Base-by-base conservation (phyloP, 1,140 invertebrate species). In the Battus philenor region DNA sequence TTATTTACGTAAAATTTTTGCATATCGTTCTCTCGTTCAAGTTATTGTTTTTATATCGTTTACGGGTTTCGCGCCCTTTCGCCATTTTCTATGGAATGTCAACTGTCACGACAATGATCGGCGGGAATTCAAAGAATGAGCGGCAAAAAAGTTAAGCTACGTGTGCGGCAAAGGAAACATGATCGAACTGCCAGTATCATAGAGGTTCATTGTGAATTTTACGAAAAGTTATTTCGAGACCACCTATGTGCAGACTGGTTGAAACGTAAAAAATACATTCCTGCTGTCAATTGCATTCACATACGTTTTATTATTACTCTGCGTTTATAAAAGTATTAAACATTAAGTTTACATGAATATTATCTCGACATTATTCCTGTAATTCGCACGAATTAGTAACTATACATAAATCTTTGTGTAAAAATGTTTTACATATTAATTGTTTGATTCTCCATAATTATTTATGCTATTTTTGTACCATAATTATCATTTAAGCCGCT, bases 1-100 rank as follows among this genome's bases (percentile, higher is more conserved):
- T 84, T 80, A 81, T 83, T 78, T 77, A 76, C 69, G 63, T 65
- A 65, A 79, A 79, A 71, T 73, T 81, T 78, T 77, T 72, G 73
- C 74, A 79, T 79, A 67, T 66, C 58, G 58, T 50, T 41, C 49
- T 26, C 33, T 36, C 41, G 43, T 50, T 46, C 45, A 58, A 52
- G 51, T 66, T 69, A 74, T 70, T 77, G 68, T 72, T 72, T 76
- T 66, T 69, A 63, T 61, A 29, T 54, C 38, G 16, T 31, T 29
- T 18, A 32, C 9, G 29, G 7, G 5, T 59, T 70, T 68, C 64
- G 59, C 63, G 60, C 59, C 52, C 59, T 60, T 64, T 64, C 59
- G 56, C 48, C 46, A 50, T 70, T 59, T 53, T 54, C 49, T 50
- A 50, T 36, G 52, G 50, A 59, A 64, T 70, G 71, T 69, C 71